Evolutionary conservation across 2,113 vertebrate genomes (phyloP), one percentile per base, ranked within the genome.

Genomic region (Lasiurus borealis): DNA sequence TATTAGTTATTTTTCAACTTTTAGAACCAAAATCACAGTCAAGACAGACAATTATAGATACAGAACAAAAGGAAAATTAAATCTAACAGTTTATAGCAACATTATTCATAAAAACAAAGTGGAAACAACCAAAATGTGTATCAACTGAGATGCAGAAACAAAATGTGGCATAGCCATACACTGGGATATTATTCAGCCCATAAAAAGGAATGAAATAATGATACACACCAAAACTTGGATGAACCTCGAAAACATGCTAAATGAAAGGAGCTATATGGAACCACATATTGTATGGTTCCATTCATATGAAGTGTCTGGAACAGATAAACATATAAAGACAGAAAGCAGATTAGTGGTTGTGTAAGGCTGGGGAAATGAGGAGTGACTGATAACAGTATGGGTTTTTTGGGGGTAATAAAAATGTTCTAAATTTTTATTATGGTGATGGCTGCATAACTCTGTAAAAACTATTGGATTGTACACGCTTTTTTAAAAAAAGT

Each of bases 11-110:
- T 44, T 93, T 89, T 83, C 23, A 75, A 57, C 0, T n/a, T 64
- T 82, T 82, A 88, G 69, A 76, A 68, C 73, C 27, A 82, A 83
- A 76, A 40, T n/a, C 48, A 46, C 6, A 68, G 29, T 54, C 69
- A 89, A 68, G 57, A 75, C 29, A 93, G 44, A 44, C 5, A 19
- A 75, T 73, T 57, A 93, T 3, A 1, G 54, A 73, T 82, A 88
- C 19, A 88, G 69, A 83, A 75, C 46, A 93, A 88, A 68, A 82
- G 21, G 11, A 83, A 88, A 83, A 83, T 40, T 73, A 64, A 62
- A 66, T 64, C 16, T 66, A 88, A 88, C 11, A 57, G 77, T 83
- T 76, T 82, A 93, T 16, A 66, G 57, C 25, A 87, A 72, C 77
- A 83, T 75, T 66, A 36, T 29, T 83, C 69, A 36, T 66, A 88